These are phyloP conservation scores for Spinibarbus caldwelli DNA, from an alignment of 2,797 vertebrate genomes.

Conservation along the genomic window DNA sequence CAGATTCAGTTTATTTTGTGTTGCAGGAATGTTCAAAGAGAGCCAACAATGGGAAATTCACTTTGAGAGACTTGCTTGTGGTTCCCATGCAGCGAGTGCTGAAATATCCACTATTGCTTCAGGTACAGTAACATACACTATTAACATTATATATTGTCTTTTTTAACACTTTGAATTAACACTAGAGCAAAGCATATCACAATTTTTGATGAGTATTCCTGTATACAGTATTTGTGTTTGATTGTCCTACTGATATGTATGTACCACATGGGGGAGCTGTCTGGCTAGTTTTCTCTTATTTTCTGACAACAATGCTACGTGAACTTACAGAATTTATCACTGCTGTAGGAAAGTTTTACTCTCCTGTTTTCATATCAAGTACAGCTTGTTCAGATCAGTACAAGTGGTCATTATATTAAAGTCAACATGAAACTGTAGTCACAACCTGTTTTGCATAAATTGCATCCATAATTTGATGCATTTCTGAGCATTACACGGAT, in stretches of 20 bases:
- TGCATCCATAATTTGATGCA: not conserved
- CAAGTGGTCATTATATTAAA: not conserved
- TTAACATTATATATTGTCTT: not conserved
- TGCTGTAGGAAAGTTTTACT: not conserved
- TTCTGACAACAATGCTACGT: not conserved
- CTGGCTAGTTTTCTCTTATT: slow-evolving; percentile 58
- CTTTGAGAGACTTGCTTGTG: slow-evolving; percentile 91
- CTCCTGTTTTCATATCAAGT: not conserved
- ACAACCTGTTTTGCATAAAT: not conserved
- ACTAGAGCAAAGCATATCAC: not conserved
- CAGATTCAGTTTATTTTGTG: slow-evolving; percentile 2
- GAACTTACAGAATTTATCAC: not conserved
- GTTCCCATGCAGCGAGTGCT: slow-evolving; percentile 97
- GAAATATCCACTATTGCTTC: slow-evolving; percentile 94
- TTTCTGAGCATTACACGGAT: not conserved
- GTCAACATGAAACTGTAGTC: not conserved
- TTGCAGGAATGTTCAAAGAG: slow-evolving; percentile 95
- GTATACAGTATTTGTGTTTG: not conserved
- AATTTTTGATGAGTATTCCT: not conserved
- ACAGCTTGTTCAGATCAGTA: not conserved
- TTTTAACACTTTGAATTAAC: not conserved
- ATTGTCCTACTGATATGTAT: not conserved
- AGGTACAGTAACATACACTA: slow-evolving; percentile 75
- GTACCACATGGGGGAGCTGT: slow-evolving; percentile 70
- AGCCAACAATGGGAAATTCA: slow-evolving; percentile 97